A percentile compares a stretch with the other conserved stretches of the same genome.
Evolutionary conservation across 2,113 vertebrate species (phyloP).

Genomic region (Hemicordylus capensis): DNA sequence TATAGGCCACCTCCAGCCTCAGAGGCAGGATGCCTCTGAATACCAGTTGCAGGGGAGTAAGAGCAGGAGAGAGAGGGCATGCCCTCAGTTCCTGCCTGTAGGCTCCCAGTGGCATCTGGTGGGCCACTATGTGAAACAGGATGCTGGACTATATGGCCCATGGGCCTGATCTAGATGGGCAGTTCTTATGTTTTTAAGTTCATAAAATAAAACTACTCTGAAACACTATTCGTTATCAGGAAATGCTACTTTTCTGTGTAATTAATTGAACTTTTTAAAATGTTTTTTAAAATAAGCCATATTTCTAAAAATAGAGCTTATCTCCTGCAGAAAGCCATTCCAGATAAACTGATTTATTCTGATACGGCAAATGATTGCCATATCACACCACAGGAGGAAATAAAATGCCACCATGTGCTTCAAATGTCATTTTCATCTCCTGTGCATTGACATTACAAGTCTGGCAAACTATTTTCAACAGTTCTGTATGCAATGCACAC

Average conservation of each 20-base stretch:
- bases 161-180: too few species aligned
- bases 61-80: too few species aligned
- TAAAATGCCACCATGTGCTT: constrained; percentile 26
- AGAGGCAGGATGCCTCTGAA: too few species aligned
- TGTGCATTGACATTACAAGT: constrained; percentile 12
- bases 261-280: neutral
- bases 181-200: too few species aligned
- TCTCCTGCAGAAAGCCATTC: neutral
- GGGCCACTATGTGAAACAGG: too few species aligned
- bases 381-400: neutral
- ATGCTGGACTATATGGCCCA: too few species aligned
- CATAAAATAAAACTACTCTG: neutral
- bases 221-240: neutral
- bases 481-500: neutral
- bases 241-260: neutral
- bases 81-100: too few species aligned
- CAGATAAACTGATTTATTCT: neutral
- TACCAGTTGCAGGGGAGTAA: too few species aligned
- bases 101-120: too few species aligned
- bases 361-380: neutral
- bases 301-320: neutral
- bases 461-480: neutral
- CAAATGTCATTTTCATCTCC: constrained; percentile 20
- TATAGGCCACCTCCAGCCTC: too few species aligned
- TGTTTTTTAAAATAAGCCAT: rapidly evolving